A percentile compares a stretch with the other conserved stretches of the same genome.
phyloP scores from a whole-genome alignment of 1,140 invertebrate species.

The Calliopsis andreniformis region DNA sequence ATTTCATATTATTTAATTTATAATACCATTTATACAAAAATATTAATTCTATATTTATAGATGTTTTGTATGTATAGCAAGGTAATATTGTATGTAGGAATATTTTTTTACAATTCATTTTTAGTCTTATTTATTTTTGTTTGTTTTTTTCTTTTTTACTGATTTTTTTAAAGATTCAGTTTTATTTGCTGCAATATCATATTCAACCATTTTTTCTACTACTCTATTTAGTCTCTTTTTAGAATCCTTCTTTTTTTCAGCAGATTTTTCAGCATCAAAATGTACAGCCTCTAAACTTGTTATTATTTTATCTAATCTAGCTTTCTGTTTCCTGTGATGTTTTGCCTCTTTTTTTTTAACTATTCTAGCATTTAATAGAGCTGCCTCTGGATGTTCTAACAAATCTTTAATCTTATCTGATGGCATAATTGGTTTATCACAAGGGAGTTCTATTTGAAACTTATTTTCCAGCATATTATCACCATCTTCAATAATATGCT shows the following conservation, averaged over 20 bases:
- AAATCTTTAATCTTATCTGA: background rate
- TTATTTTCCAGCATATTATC: background rate
- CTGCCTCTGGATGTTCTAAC: background rate
- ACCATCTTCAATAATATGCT: background rate
- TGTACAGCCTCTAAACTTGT: constrained; percentile 43
- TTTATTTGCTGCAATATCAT: constrained; percentile 1
- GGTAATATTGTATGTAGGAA: background rate
- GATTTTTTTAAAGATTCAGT: background rate
- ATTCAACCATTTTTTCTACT: background rate
- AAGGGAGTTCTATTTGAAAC: background rate
- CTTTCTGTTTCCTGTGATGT: constrained; percentile 42
- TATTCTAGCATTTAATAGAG: constrained; percentile 55
- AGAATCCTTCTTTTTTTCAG: background rate
- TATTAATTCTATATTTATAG: constrained; percentile 12
- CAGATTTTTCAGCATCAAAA: constrained; percentile 37
- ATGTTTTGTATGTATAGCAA: background rate
- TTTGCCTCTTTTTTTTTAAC: constrained; percentile 58
- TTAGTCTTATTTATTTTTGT: background rate
- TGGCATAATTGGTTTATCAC: background rate
- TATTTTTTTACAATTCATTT: background rate
- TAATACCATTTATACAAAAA: constrained; percentile 6
- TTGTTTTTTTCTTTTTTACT: constrained; percentile 8
- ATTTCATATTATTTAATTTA: background rate
- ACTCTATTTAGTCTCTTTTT: constrained; percentile 9
- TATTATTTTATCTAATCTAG: constrained; percentile 45